Evolutionary conservation across 1,140 invertebrate genomes (phyloP).

Genomic region (Drosophila ironensis): DNA sequence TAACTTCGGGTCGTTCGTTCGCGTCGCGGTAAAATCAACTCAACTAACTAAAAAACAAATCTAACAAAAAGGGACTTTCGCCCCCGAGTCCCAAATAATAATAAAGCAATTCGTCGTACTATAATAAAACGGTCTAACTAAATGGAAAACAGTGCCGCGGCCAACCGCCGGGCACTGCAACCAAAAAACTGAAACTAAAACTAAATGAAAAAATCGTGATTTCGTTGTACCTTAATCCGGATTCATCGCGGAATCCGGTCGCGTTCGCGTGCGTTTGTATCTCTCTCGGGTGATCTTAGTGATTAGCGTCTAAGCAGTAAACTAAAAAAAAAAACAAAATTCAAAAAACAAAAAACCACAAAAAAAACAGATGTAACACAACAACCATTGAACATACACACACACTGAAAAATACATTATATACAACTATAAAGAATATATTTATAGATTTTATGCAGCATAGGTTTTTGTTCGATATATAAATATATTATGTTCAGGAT

Average conservation of each 20-base stretch:
- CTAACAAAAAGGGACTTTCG: constrained; percentile 72
- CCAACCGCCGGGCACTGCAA: constrained; percentile 3
- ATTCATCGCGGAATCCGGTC: constrained; percentile 82
- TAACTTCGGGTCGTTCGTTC: constrained; percentile 81
- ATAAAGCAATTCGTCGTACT: constrained; percentile 44
- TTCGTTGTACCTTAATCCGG: constrained; percentile 82
- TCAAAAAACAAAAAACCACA: constrained; percentile 22
- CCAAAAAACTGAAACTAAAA: constrained; percentile 47
- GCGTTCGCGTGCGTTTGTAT: constrained; percentile 82
- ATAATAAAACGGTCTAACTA: constrained; percentile 38
- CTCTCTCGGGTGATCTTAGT: constrained; percentile 82
- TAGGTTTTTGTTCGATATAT: constrained; percentile 50
- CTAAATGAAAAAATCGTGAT: constrained; percentile 79
- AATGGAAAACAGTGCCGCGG: constrained; percentile 18
- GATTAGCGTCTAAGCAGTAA: constrained; percentile 76
- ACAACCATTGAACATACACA: constrained; percentile 37
- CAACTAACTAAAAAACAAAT: constrained; percentile 29
- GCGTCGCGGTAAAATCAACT: constrained; percentile 68
- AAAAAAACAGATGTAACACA: constrained; percentile 30
- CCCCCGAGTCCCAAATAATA: constrained; percentile 79
- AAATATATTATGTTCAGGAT: constrained; percentile 26
- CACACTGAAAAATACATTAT: constrained; percentile 31
- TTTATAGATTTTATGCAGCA: constrained; percentile 37
- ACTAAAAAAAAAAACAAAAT: constrained; percentile 24
- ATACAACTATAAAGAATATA: constrained; percentile 45